Base-by-base conservation (phyloP, 2,888 invertebrate species). In the Cryptocephalus primarius region DNA sequence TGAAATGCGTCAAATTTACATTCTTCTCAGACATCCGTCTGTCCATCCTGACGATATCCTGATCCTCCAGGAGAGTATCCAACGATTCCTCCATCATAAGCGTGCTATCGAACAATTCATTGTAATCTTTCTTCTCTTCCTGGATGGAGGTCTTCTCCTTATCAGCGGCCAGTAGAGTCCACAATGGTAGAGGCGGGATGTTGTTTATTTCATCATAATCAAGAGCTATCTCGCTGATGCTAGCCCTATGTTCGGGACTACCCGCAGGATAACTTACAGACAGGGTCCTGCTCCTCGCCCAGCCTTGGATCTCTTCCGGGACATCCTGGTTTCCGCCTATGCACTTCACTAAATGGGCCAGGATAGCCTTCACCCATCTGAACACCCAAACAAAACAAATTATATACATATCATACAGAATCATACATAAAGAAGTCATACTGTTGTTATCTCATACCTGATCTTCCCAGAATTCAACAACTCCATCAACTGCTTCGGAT, bases 401-500 rank as follows among this genome's bases (percentile, higher is more conserved):
- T 13, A n/a, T n/a, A 10, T 13, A 33, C 11, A 45, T 34, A 14
- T 40, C 33, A 40, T 31, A 10, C 8, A 33, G 22, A 6, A 22
- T 22, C 22, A 22, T 22, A 22, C 6, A 4, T 4, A 2, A 22
- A 22, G 6, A 22, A 22, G 6, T 22, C 6, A 22, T 22, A 22
- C 22, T 22, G 22, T 22, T 36, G n/a, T 11, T 31, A 32, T 22
- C 12, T 42, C 14, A 36, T 31, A 50, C 45, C 54, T 78, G 56
- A 94, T 95, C 73, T 95, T 96, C 3, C 99, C 99, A 45, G 95
- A 96, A 72, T 97, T 97, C 32, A 99, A 76, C 36, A 99, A 72
- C 65, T 99, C 99, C 89, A 99, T 96, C 33, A 99, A 74, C 63
- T 97, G 97, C 63, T 96, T 96, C 0, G 99, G 99, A 72, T 99